Evolutionary conservation across 2,888 invertebrate genomes (phyloP).

Genomic region (Oscheius sp.): DNA sequence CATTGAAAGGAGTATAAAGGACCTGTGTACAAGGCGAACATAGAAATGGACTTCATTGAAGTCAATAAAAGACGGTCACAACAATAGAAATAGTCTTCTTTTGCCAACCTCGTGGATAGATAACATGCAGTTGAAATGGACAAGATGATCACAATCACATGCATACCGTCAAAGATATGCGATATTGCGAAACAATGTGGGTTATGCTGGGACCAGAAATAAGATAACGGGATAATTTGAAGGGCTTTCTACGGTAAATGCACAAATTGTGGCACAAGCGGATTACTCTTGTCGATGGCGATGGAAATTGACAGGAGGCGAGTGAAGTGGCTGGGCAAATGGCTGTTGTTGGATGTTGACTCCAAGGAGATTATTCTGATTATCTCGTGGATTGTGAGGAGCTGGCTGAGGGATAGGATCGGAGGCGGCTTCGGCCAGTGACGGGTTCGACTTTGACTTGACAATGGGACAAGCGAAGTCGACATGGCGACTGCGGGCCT

Average conservation of each 20-base stretch:
- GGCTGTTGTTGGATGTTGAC: constrained; percentile 45
- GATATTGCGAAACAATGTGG: constrained; percentile 3
- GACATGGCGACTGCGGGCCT: constrained; percentile 97
- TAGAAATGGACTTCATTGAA: constrained; percentile 19
- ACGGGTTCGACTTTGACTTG: constrained; percentile 73
- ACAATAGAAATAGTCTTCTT: background rate
- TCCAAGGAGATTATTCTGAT: constrained; percentile 40
- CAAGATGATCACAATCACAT: background rate
- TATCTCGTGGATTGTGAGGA: constrained; percentile 45
- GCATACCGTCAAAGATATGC: constrained; percentile 18
- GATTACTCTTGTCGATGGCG: constrained; percentile 29
- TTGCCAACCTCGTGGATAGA: constrained; percentile 5
- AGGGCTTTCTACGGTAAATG: constrained; percentile 14
- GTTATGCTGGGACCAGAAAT: constrained; percentile 1
- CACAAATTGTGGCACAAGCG: background rate
- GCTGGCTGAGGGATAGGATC: constrained; percentile 74
- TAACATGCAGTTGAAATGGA: too few species aligned
- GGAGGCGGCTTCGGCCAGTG: constrained; percentile 74
- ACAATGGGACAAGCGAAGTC: constrained; percentile 80
- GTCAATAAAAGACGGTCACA: constrained; percentile 16
- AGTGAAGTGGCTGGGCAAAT: constrained; percentile 58
- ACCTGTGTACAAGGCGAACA: constrained; percentile 29
- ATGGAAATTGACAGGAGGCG: constrained; percentile 59
- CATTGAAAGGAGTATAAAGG: background rate
- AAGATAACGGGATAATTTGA: background rate